These are phyloP conservation scores for Heptranchias perlo DNA, from an alignment of 2,113 vertebrate species.

Conservation along the genomic window DNA sequence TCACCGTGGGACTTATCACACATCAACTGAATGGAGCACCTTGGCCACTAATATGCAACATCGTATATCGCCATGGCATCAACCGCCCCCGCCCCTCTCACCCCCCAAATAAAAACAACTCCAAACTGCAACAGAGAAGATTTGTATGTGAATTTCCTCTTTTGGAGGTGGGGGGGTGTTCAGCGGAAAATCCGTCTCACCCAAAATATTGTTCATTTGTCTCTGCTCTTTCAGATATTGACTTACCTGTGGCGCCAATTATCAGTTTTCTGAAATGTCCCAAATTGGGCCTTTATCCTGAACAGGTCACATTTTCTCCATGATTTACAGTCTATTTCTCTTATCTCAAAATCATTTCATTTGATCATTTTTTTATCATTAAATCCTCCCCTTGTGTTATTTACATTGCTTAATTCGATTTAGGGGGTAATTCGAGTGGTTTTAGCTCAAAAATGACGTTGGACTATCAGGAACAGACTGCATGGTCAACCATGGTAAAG, in stretches of 20 bases:
- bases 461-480: neutral
- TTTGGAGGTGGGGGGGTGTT: neutral
- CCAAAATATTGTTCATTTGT: neutral
- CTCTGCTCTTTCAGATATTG: neutral
- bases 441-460: neutral
- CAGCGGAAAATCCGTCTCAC: neutral
- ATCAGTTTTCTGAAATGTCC: neutral
- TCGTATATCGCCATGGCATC: no score
- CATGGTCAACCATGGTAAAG: neutral
- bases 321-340: neutral
- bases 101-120: neutral
- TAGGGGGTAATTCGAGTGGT: neutral
- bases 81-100: no score
- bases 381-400: neutral
- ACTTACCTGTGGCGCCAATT: neutral
- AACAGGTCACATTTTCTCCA: neutral
- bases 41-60: no score
- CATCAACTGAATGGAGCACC: neutral
- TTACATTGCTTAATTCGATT: neutral
- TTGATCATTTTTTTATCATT: neutral
- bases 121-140: neutral
- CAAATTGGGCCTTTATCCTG: neutral
- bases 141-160: neutral
- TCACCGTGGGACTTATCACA: neutral
- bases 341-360: neutral